Evolutionary conservation across 1,140 invertebrate genomes (phyloP).

Genomic region (Drosophila kikkawai): DNA sequence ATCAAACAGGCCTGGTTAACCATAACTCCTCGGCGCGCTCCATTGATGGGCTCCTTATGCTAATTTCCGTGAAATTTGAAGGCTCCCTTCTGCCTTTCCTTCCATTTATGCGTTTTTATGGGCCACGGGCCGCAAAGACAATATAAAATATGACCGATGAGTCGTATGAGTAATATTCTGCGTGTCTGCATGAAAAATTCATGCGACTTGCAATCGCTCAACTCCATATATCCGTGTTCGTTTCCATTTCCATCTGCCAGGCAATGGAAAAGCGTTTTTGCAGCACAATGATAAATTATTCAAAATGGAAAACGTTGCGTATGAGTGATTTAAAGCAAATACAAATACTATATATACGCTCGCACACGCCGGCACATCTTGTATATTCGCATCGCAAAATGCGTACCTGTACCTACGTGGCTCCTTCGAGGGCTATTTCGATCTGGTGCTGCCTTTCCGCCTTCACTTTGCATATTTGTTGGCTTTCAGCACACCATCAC

Average conservation of each 20-base stretch:
- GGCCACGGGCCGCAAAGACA: slow-evolving; percentile 21
- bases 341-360: slow-evolving; percentile 30
- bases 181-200: slow-evolving; percentile 49
- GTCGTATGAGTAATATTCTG: slow-evolving; percentile 37
- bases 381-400: slow-evolving; percentile 20
- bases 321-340: slow-evolving; percentile 62
- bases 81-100: neutral
- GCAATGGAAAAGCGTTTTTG: slow-evolving; percentile 36
- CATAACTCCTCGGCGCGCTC: slow-evolving; percentile 44
- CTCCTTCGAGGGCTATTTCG: slow-evolving; percentile 34
- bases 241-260: slow-evolving; percentile 39
- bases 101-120: slow-evolving; percentile 24
- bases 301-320: slow-evolving; percentile 62
- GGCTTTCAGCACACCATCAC: slow-evolving; percentile 39
- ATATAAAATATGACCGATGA: slow-evolving; percentile 49
- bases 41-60: slow-evolving; percentile 66
- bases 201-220: slow-evolving; percentile 49
- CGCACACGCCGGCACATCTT: slow-evolving; percentile 11
- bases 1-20: slow-evolving; percentile 58
- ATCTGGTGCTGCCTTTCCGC: neutral
- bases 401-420: slow-evolving; percentile 15
- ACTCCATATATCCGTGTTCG: slow-evolving; percentile 15
- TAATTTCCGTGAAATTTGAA: slow-evolving; percentile 46
- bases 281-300: slow-evolving; percentile 63
- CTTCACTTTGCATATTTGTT: slow-evolving; percentile 59